A percentile compares a stretch with the other conserved stretches of the same genome.
Evolutionary conservation across 2,888 invertebrate species (phyloP).

Genomic region (Melinopterus prodromus): DNA sequence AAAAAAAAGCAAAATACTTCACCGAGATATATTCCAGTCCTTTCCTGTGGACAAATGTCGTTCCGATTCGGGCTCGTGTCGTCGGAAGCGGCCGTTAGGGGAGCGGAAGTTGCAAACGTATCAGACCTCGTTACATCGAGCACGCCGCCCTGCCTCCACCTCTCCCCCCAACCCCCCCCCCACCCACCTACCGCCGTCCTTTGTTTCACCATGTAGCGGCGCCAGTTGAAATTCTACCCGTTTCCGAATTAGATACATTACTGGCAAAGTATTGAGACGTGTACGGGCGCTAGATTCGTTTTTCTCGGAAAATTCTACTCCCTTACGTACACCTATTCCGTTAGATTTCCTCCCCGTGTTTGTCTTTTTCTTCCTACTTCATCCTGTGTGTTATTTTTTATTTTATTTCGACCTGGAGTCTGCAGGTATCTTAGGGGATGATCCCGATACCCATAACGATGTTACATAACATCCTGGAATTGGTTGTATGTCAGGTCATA

Average conservation of each 20-base stretch:
- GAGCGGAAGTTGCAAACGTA: not conserved
- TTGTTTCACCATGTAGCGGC: not conserved
- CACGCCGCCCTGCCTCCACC: not conserved
- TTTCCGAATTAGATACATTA: slow-evolving; percentile 4
- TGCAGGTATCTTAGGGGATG: not conserved
- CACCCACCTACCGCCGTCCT: not conserved
- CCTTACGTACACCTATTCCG: not conserved
- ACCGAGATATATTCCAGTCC: not conserved
- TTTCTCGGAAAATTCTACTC: not conserved
- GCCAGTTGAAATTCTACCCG: not conserved
- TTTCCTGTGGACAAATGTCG: not conserved
- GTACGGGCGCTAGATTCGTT: not conserved
- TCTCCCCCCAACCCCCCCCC: not conserved
- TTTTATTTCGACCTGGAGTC: not conserved
- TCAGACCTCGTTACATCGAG: not conserved
- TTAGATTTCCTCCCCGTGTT: not conserved
- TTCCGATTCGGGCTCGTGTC: not conserved
- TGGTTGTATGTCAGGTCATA: not conserved
- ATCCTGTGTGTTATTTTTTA: not conserved
- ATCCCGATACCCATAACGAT: not conserved
- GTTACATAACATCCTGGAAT: not conserved
- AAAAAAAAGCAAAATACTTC: not conserved
- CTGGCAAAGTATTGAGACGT: not conserved
- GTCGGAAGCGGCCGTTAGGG: not conserved
- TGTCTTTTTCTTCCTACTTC: not conserved